Evolutionary conservation across 64 coral and sea anemone genomes (phyloP), one percentile per base, ranked within the genome.

Genomic region (Cladopsammia gracilis): DNA sequence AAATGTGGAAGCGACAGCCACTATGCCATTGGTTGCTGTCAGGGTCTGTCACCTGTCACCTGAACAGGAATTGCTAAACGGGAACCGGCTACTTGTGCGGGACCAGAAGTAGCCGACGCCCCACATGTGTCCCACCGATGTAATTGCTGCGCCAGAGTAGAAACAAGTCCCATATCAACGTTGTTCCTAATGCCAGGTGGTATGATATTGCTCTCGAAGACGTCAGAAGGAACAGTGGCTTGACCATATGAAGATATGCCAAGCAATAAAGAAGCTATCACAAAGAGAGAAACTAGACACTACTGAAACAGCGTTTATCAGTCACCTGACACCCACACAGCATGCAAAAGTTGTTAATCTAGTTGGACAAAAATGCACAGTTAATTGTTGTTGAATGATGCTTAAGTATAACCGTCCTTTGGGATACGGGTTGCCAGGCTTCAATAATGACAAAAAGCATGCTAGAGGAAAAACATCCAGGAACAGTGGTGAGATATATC

Each of bases 351-450:
- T n/a, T n/a, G 61, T 87, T 52, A 44, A 49, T 26, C 25, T 88
- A 6, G 47, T 49, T n/a, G 69, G 69, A 10, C 58, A 49, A 52
- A 59, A 88, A 59, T 74, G 86, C 25, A 58, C 18, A 9, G 54
- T 88, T 10, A n/a, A 74, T 24, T 48, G 64, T 69, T 8, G 50
- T 24, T 87, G 48, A 70, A 71, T 64, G 49, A 70, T 22, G 10
- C 15, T 49, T 7, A 47, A 44, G 42, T 56, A 1, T n/a, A n/a
- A 74, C 25, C 23, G 86, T 70, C 20, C 64, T 90, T 4, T 78
- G 75, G 88, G 88, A 90, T 76, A 78, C 88, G 51, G 88, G 88
- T 42, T 60, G 62, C 20, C 75, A 80, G 64, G 88, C 80, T 25
- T 90, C 76, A 25, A 80, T 90, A 65, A 64, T 90, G 3, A 79